These are phyloP conservation scores for Karalla daura DNA, from an alignment of 2,797 vertebrate genomes.

Conservation along the genomic window DNA sequence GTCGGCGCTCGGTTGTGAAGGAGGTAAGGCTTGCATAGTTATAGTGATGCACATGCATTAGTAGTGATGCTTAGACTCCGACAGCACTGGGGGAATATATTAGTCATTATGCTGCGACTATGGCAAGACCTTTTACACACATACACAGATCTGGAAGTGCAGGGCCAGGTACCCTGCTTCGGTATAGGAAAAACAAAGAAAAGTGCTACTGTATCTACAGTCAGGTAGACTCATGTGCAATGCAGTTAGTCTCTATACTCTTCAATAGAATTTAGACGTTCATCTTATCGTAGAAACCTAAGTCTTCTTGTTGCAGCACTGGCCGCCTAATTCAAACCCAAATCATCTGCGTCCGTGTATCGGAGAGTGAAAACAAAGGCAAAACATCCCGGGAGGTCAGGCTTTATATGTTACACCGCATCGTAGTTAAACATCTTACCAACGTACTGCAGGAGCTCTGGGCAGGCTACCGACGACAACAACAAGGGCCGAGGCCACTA, in stretches of 20 bases:
- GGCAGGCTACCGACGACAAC: constrained; percentile 31
- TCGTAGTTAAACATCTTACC: no score
- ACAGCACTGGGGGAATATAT: constrained; percentile 36
- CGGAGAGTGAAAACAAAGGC: constrained; percentile 20
- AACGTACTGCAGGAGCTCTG: constrained; percentile 26
- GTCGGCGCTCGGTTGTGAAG: constrained; percentile 50
- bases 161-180: constrained; percentile 31
- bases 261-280: constrained; percentile 38
- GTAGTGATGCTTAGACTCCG: constrained; percentile 33
- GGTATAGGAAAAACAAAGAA: constrained; percentile 32
- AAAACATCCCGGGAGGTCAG: constrained; percentile 6
- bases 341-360: constrained; percentile 15
- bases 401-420: constrained; percentile 26
- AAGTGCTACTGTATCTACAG: constrained; percentile 42
- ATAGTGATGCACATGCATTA: constrained; percentile 66
- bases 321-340: constrained; percentile 15
- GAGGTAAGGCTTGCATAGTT: constrained; percentile 77
- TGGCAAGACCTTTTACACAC: constrained; percentile 35
- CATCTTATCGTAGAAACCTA: constrained; percentile 13
- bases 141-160: constrained; percentile 31
- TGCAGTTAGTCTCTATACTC: constrained; percentile 27
- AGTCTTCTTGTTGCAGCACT: constrained; percentile 6
- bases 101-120: constrained; percentile 39
- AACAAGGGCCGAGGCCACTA: constrained; percentile 26
- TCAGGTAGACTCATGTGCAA: constrained; percentile 44